Base-by-base conservation (phyloP, 2,113 vertebrate species). In the Nycticryphes semicollaris region DNA sequence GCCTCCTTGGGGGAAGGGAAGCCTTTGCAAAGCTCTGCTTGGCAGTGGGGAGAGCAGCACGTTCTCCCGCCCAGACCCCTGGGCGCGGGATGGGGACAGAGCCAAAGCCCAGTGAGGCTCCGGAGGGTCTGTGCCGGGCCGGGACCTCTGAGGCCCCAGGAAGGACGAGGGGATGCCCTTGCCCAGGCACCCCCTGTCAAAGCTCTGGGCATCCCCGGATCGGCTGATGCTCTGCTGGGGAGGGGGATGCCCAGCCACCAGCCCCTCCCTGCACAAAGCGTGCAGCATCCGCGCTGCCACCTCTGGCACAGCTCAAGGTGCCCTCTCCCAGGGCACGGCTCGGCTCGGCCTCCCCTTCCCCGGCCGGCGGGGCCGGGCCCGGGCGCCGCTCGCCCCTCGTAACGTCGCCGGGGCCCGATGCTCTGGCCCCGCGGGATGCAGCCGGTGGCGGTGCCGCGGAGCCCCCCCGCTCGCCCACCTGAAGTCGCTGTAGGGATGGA, bases 401-500 rank as follows among this genome's bases (percentile, higher is more conserved):
- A 53, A 28, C 51, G 30, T 18, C 50, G 11, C 62, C 37, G 13
- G 62, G 24, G 21, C 63, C 27, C 39, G 12, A 21, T 14, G 50
- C 50, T 51, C 13, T 13, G 50, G 50, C 50, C 50, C 50, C 24
- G 13, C 24, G 24, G 50, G 23, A n/a, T 12, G 66, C 35, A 14
- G 35, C 60, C 60, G 31, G 21, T 20, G 9, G 56, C 28, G 43
- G 35, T 22, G 50, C 31, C 41, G 9, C 59, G 12, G 27, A 33
- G 31, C 23, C 24, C 24, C 24, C 56, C 33, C n/a, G 14, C 57
- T 21, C 69, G 28, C 91, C 54, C 84, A 96, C 95, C 95, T 93
- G 95, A 96, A 96, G 67, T 93, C 95, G 90, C 95, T 94, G 90
- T 94, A 99, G 7, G 99, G 99, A 86, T 99, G 99, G 97, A 99